A percentile compares a stretch with the other conserved stretches of the same genome.
These are phyloP conservation scores for Scomber japonicus DNA, from an alignment of 2,113 vertebrate species.

Conservation along the genomic window DNA sequence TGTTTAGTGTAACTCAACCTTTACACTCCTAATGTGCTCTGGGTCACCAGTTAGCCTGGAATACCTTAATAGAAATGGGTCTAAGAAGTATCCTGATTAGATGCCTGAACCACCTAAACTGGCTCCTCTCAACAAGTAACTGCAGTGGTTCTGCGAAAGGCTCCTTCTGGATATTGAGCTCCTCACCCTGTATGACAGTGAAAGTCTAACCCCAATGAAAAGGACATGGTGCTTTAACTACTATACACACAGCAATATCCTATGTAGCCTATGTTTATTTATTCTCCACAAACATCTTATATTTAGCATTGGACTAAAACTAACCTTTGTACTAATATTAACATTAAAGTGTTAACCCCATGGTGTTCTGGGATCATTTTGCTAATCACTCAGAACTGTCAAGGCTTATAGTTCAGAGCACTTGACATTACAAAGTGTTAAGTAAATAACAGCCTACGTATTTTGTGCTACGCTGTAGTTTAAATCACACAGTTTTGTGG, in stretches of 20 bases:
- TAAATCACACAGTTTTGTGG: constrained; percentile 1
- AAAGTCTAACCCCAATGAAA: background rate
- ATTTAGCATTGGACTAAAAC: background rate
- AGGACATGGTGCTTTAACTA: background rate
- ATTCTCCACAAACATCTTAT: constrained; percentile 1
- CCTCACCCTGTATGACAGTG: background rate
- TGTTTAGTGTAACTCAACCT: no score
- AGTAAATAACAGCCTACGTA: background rate
- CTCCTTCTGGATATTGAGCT: no score
- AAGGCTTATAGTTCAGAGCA: constrained; percentile 20
- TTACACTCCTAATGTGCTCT: no score
- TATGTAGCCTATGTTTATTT: background rate
- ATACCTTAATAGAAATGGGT: no score
- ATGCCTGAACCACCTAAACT: no score
- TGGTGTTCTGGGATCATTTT: constrained; percentile 39
- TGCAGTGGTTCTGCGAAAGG: no score
- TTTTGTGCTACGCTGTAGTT: background rate
- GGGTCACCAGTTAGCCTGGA: no score
- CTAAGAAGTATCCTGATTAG: no score
- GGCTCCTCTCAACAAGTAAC: no score
- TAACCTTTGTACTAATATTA: constrained; percentile 30
- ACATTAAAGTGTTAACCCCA: constrained; percentile 16
- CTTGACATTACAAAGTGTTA: constrained; percentile 7
- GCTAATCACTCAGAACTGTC: constrained; percentile 30
- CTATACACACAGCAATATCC: background rate